These are phyloP conservation scores for Callitettix versicolor DNA, from an alignment of 1,140 invertebrate species.

Conservation along the genomic window DNA sequence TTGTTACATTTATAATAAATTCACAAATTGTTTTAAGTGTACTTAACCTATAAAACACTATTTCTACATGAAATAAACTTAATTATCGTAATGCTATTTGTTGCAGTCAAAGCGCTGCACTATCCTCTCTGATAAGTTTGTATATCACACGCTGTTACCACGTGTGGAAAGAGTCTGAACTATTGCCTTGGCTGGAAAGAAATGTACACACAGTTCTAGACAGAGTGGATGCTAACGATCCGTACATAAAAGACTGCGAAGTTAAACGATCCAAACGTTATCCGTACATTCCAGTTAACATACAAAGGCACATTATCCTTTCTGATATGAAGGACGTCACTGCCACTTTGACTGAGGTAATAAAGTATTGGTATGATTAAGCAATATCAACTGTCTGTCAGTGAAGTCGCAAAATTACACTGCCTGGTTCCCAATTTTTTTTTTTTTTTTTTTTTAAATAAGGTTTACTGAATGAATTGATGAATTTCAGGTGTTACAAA, in stretches of 20 bases:
- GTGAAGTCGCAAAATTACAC: no score
- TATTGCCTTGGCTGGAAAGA: conserved; percentile 67
- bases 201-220: conserved; percentile 55
- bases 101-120: conserved; percentile 38
- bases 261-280: conserved; percentile 50
- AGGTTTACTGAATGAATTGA: no score
- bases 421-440: no score
- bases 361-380: no score
- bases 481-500: no score
- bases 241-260: conserved; percentile 46
- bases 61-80: no score
- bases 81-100: background rate
- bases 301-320: conserved; percentile 67
- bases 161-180: conserved; percentile 66
- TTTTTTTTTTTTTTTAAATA: no score
- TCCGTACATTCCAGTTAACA: conserved; percentile 56
- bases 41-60: no score
- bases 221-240: conserved; percentile 48
- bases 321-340: conserved; percentile 67
- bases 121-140: conserved; percentile 59
- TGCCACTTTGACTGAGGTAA: conserved; percentile 23
- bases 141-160: conserved; percentile 63
- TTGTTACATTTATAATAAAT: no score
- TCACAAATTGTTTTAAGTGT: no score
- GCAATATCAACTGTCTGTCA: no score